phyloP scores from a whole-genome alignment of 2,113 vertebrate species.

The Alligator mississippiensis region DNA sequence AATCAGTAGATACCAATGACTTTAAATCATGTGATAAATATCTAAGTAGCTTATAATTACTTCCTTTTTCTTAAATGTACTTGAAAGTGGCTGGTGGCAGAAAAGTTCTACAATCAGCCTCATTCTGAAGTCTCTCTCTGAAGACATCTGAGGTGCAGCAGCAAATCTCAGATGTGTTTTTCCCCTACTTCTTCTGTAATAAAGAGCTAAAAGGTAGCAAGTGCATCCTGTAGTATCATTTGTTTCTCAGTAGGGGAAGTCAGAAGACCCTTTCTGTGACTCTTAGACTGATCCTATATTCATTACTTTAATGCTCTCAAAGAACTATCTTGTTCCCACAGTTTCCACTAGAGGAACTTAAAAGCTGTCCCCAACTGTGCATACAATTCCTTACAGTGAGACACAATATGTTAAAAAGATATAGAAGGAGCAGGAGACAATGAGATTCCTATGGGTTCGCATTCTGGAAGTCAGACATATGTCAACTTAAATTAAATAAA shows the following conservation, averaged over 20 bases:
- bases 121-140: neutral
- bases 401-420: neutral
- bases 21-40: neutral
- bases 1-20: neutral
- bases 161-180: neutral
- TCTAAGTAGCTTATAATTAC: neutral
- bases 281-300: constrained; percentile 35
- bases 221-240: constrained; percentile 7
- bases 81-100: neutral
- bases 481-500: neutral
- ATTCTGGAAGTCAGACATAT: neutral
- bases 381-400: neutral
- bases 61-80: neutral
- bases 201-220: neutral
- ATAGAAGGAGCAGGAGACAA: neutral
- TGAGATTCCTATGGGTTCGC: neutral
- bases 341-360: constrained; percentile 19
- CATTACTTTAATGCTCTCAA: constrained; percentile 56
- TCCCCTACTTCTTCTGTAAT: neutral
- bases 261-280: constrained; percentile 17
- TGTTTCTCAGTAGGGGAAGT: constrained; percentile 38
- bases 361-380: neutral
- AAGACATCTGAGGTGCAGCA: neutral
- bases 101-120: neutral
- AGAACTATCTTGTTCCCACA: constrained; percentile 29